phyloP scores from a whole-genome alignment of 2,797 vertebrate species.

The Alectoris magna region DNA sequence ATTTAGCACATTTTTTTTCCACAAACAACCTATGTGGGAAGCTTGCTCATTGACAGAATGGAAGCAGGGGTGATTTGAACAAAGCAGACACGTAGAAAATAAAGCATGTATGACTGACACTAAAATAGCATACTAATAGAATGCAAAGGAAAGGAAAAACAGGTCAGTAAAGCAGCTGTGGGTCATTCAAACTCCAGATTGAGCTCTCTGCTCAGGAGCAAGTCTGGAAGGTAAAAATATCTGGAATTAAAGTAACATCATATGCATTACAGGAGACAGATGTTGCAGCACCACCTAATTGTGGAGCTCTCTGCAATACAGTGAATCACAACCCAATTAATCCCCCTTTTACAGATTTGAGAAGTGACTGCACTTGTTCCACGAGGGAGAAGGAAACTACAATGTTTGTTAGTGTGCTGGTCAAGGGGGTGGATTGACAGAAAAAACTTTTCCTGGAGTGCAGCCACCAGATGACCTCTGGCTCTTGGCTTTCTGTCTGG shows the following conservation, averaged over 20 bases:
- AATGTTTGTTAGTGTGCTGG: neutral
- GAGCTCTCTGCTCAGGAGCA: neutral
- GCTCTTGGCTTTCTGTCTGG: neutral
- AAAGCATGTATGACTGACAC: neutral
- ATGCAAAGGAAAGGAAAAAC: neutral
- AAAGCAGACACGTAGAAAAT: neutral
- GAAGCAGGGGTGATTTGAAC: neutral
- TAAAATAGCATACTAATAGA: neutral
- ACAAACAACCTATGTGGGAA: neutral
- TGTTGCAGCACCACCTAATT: neutral
- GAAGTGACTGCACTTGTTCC: neutral
- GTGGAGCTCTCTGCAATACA: neutral
- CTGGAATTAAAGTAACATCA: neutral
- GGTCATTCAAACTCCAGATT: neutral
- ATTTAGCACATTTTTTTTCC: neutral
- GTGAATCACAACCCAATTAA: neutral
- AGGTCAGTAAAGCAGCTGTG: neutral
- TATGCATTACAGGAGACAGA: neutral
- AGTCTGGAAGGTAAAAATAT: neutral
- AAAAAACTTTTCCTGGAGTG: neutral
- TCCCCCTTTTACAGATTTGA: neutral
- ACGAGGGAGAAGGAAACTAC: neutral
- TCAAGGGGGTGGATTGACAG: neutral
- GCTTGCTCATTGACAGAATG: neutral
- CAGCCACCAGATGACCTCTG: neutral